Base-by-base conservation (phyloP, 2,797 vertebrate genomes). In the Acanthopagrus latus region DNA sequence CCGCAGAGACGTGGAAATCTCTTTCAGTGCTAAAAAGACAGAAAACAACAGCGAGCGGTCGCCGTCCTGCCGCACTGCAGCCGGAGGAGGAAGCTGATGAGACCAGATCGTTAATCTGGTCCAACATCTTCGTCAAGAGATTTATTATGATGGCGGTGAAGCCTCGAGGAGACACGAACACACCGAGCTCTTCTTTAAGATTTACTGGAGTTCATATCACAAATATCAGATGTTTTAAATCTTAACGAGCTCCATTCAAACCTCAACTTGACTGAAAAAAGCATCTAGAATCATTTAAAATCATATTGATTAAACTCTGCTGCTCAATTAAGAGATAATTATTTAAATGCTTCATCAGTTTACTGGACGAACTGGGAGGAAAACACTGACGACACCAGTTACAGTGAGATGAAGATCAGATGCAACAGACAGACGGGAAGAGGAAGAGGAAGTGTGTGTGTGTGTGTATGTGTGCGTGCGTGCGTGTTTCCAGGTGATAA, bases 1-100 rank as follows among this genome's bases (percentile, higher is more conserved):
- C 78, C 83, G 41, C 80, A 64, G 78, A 68, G 80, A 60, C 38
- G 72, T 21, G 74, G 38, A 67, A 46, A 56, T 29, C 27, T n/a
- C 4, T 44, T 29, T 18, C 25, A 5, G 7, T 18, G 14, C 3
- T 7, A 7, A 44, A 64, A 64, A 48, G 71, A 41, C 1, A 0
- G 23, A 81, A 81, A 74, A 66, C 43, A 65, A 70, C 64, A 0
- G 41, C 23, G 7, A 5, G 1, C 55, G 2, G 18, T 43, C 25
- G 25, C 27, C 8, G 29, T 52, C 41, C 33, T 14, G 51, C 20
- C 13, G n/a, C 52, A 47, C 46, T 41, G 55, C 59, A 71, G 62
- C 67, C 17, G 48, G 10, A 47, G 43, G 68, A 29, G 9, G 27
- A 25, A 23, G 60, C 4, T 13, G 27, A 54, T 5, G 1, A 23